Evolutionary conservation across 2,888 invertebrate species (phyloP).

Genomic region (Chloromyia formosa): DNA sequence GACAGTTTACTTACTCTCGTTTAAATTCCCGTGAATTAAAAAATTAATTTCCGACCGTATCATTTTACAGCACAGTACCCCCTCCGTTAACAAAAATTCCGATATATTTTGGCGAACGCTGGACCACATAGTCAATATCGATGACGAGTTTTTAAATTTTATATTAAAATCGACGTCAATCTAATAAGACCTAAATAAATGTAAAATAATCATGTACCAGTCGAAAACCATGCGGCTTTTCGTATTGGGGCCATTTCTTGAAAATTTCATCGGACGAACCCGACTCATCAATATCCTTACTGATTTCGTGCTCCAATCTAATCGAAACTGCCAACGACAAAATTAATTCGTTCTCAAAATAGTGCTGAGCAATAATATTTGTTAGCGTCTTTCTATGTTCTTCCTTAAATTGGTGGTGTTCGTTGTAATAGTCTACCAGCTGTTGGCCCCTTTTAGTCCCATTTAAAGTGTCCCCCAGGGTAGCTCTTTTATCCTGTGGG

Average conservation of each 20-base stretch:
- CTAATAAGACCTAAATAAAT: conserved; percentile 1
- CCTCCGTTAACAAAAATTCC: neutral
- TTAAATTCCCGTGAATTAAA: conserved; percentile 1
- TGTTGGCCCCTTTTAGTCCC: neutral
- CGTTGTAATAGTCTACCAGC: neutral
- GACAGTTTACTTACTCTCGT: conserved; percentile 1
- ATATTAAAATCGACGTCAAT: conserved; percentile 5
- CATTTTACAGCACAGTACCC: neutral
- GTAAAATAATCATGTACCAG: conserved; percentile 26
- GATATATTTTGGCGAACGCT: neutral
- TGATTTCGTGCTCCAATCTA: conserved; percentile 17
- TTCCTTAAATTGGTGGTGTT: conserved; percentile 14
- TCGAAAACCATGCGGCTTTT: conserved; percentile 33
- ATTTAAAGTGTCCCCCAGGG: neutral
- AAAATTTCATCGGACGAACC: conserved; percentile 21
- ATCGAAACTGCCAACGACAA: conserved; percentile 3
- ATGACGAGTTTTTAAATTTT: conserved; percentile 1
- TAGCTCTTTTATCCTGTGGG: neutral
- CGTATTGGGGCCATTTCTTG: conserved; percentile 41
- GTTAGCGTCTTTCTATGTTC: conserved; percentile 9
- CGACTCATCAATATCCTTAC: conserved; percentile 6
- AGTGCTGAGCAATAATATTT: neutral
- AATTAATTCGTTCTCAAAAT: neutral
- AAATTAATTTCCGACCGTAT: neutral
- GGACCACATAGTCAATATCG: neutral